These are phyloP conservation scores for Hypomecis atomaria DNA, from an alignment of 2,888 invertebrate genomes.

Conservation along the genomic window DNA sequence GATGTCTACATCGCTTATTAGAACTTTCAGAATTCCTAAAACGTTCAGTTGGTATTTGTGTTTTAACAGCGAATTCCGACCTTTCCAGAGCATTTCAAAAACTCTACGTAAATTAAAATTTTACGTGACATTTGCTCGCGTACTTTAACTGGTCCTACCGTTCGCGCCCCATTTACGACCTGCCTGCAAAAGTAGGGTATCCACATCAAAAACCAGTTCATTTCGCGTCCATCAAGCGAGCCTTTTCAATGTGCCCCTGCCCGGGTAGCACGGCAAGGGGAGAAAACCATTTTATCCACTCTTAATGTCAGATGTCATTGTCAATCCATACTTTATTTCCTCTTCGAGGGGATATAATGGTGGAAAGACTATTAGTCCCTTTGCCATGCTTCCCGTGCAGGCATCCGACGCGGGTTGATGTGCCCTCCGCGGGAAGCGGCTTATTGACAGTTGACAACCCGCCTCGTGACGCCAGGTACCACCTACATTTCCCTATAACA, in stretches of 20 bases:
- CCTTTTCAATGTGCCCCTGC: conserved; percentile 47
- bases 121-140: conserved; percentile 9
- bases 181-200: conserved; percentile 28
- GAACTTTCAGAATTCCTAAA: too few relatives aligned
- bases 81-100: not conserved
- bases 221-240: conserved; percentile 45
- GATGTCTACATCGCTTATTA: too few relatives aligned
- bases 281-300: too few relatives aligned
- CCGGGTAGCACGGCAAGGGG: too few relatives aligned
- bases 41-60: too few relatives aligned
- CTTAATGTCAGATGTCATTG: too few relatives aligned
- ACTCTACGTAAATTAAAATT: not conserved
- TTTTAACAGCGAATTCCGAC: too few relatives aligned
- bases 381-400: too few relatives aligned
- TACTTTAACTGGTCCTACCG: conserved; percentile 22
- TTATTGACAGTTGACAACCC: conserved; percentile 54
- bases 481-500: conserved; percentile 47
- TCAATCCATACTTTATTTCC: too few relatives aligned
- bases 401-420: conserved; percentile 47
- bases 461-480: conserved; percentile 40
- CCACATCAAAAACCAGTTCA: conserved; percentile 39
- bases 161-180: conserved; percentile 21
- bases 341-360: too few relatives aligned
- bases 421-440: conserved; percentile 47
- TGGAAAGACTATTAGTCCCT: too few relatives aligned